phyloP scores from a whole-genome alignment of 92 coral and sea anemone species.

The Phenganax stokvisi region DNA sequence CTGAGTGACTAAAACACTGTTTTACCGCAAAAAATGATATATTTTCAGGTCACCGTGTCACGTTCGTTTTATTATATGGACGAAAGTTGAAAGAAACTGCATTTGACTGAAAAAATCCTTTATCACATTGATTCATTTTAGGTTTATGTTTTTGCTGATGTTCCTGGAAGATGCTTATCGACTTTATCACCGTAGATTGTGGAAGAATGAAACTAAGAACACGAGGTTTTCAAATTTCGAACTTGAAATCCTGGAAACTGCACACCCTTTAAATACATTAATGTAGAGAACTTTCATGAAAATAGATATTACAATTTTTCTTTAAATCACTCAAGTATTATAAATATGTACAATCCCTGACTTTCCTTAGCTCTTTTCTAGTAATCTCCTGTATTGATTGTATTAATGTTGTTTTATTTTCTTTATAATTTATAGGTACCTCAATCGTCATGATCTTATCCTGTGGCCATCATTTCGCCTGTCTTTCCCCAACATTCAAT shows the following conservation, averaged over 20 bases:
- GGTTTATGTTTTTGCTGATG: constrained; percentile 57
- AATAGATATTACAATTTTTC: not conserved
- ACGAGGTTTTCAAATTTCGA: constrained; percentile 45
- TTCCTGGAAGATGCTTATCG: constrained; percentile 60
- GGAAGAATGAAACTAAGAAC: constrained; percentile 50
- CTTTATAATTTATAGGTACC: constrained; percentile 30
- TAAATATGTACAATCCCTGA: not conserved
- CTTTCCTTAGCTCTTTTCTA: too few relatives aligned
- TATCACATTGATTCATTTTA: constrained; percentile 20
- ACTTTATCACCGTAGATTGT: constrained; percentile 70
- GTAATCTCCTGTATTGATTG: not conserved
- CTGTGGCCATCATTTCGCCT: constrained; percentile 68
- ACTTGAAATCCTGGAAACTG: too few relatives aligned
- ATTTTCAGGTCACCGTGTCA: too few relatives aligned
- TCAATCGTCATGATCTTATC: constrained; percentile 61
- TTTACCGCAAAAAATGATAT: too few relatives aligned
- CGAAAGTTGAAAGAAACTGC: too few relatives aligned
- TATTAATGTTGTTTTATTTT: too few relatives aligned
- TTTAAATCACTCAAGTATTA: not conserved
- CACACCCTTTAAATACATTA: too few relatives aligned
- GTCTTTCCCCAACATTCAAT: constrained; percentile 69
- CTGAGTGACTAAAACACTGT: too few relatives aligned
- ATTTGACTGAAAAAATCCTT: not conserved
- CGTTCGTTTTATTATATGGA: too few relatives aligned
- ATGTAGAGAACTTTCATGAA: not conserved